Evolutionary conservation across 2,888 invertebrate species (phyloP), one percentile per base, ranked within the genome.

Genomic region (Meliscaeva auricollis): DNA sequence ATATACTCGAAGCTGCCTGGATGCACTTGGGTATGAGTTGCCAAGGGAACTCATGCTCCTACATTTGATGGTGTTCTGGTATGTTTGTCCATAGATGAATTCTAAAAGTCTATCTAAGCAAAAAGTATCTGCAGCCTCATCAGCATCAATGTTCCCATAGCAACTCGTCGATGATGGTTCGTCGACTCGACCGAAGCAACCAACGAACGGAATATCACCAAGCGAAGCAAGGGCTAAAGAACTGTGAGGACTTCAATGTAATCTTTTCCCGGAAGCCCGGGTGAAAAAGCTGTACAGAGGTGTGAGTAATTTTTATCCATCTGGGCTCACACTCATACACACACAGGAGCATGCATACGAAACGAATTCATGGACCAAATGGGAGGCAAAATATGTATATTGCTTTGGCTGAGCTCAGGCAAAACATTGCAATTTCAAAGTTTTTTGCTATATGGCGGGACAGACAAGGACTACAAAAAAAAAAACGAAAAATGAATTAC

Each of bases 61-160:
- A 13, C 20, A 3, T 4, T 30, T 38, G 38, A 32, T 46, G 26
- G 11, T 35, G 32, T 22, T 30, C 0, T 26, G 8, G 44, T 20
- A 35, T 79, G 79, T 79, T 75, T 84, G 79, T 56, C 44, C 64
- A 78, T 66, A 81, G 64, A 83, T 78, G 83, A 84, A 79, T 84
- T 75, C 66, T 84, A 79, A 79, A 84, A 84, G 83, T 79, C 74
- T 75, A 52, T 75, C 79, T 84, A 84, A 79, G 83, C 83, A 79
- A 84, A 84, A 84, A 70, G 74, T 74, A 83, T 83, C 73, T 82
- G 58, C 74, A 84, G 62, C 70, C 70, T 69, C 74, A 74, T 74
- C 74, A 74, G 64, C 70, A 79, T 74, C 83, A 74, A 50, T 54
- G 52, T 69, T 56, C 30, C 64, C 20, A 54, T 80, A 62, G 50